phyloP scores from a whole-genome alignment of 2,113 vertebrate species.

The Madoqua kirkii region DNA sequence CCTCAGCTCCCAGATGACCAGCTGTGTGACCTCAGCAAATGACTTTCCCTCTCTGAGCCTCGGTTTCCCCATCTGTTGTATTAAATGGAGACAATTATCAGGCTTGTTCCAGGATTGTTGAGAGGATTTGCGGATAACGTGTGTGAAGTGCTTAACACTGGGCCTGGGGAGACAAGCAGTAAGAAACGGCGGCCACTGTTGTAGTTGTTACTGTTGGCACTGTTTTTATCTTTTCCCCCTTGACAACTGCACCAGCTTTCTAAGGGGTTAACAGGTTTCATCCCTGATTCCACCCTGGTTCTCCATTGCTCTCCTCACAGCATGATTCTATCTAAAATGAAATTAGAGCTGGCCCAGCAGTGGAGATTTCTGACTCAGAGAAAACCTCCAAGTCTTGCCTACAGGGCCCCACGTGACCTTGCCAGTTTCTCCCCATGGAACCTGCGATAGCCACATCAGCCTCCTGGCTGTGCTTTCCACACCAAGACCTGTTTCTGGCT shows the following conservation, averaged over 20 bases:
- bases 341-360: background rate
- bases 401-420: background rate
- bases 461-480: background rate
- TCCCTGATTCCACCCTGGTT: background rate
- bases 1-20: background rate
- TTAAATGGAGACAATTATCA: background rate
- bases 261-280: background rate
- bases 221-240: background rate
- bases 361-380: background rate
- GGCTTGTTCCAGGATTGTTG: background rate
- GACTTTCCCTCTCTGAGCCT: background rate
- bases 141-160: background rate
- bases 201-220: fast-evolving
- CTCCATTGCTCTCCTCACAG: background rate
- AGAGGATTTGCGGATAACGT: too few species aligned
- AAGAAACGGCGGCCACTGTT: fast-evolving
- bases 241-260: background rate
- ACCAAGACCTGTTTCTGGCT: background rate
- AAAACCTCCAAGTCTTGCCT: background rate
- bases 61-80: background rate
- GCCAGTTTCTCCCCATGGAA: background rate
- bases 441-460: background rate
- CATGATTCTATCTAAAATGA: background rate
- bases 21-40: background rate
- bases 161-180: background rate